Base-by-base conservation (phyloP, 1,140 invertebrate genomes). In the Hesperophylax magnus region DNA sequence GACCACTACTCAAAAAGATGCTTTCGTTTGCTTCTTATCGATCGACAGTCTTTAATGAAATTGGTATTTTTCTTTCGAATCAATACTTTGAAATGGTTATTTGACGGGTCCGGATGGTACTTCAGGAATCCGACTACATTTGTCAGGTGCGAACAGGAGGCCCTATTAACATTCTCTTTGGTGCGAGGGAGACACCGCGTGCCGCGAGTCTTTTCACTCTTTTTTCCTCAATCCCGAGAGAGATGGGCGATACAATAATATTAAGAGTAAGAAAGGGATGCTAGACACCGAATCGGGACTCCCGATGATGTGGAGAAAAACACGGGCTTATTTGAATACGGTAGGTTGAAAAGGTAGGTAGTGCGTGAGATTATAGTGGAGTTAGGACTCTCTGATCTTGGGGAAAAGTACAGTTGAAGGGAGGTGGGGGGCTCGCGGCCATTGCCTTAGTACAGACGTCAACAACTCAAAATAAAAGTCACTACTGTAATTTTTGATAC, bases 281-380 rank as follows among this genome's bases (percentile, higher is more conserved):
- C 39, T 54, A 74, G 78, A 82, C 56, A 67, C 83, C 83, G 78
- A 82, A 84, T 82, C 83, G 81, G 81, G 81, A 82, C 81, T 84
- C 83, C 83, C 79, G 81, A 69, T 82, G 80, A 81, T 81, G 82
- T 78, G 63, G 72, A 78, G 81, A 82, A 84, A 84, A 84, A 84
- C 83, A 84, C 60, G 81, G 78, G 78, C 83, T 82, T 84, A 84
- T 84, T 84, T 84, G 81, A 82, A 84, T 82, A 84, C 67, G 22
- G 65, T 77, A 81, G 60, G 20, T 54, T n/a, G 58, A 53, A 77
- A 84, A 79, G 58, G 76, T 65, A 77, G 52, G 56, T 78, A 78
- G 58, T 52, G 77, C 24, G 20, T 56, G 60, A 52, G 82, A 69
- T 56, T 24, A 54, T 34, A 24, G 82, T 65, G 77, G 79, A 24